Evolutionary conservation across 2,113 vertebrate species (phyloP).

Genomic region (Empidonax alnorum): DNA sequence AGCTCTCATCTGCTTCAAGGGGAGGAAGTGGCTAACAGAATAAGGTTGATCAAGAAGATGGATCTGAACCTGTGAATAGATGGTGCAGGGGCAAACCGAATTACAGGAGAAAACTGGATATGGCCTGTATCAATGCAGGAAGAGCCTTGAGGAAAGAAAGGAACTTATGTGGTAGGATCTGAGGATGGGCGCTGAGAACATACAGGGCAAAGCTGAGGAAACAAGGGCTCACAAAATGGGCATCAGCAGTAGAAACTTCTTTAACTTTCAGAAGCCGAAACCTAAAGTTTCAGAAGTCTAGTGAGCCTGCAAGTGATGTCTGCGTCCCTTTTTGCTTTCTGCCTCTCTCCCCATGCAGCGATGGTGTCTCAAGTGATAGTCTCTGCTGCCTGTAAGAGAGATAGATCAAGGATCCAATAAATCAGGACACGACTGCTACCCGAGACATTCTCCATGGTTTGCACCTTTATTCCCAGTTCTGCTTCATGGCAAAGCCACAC

Average conservation of each 20-base stretch:
- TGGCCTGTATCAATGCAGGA: accelerated
- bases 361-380: neutral
- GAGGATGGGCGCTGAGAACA: neutral
- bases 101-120: neutral
- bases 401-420: neutral
- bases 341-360: neutral
- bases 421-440: neutral
- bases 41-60: neutral
- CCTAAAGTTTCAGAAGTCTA: neutral
- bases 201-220: neutral
- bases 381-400: neutral
- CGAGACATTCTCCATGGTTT: neutral
- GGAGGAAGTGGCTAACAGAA: neutral
- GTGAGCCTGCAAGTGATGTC: neutral
- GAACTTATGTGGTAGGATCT: neutral
- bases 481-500: neutral
- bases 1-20: neutral
- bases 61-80: neutral
- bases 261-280: neutral
- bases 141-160: neutral
- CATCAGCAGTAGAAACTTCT: neutral
- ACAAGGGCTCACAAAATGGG: neutral
- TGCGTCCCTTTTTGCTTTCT: neutral
- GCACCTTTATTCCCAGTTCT: neutral
- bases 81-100: neutral